These are phyloP conservation scores for Achroia grisella DNA, from an alignment of 1,140 invertebrate species.

Conservation along the genomic window DNA sequence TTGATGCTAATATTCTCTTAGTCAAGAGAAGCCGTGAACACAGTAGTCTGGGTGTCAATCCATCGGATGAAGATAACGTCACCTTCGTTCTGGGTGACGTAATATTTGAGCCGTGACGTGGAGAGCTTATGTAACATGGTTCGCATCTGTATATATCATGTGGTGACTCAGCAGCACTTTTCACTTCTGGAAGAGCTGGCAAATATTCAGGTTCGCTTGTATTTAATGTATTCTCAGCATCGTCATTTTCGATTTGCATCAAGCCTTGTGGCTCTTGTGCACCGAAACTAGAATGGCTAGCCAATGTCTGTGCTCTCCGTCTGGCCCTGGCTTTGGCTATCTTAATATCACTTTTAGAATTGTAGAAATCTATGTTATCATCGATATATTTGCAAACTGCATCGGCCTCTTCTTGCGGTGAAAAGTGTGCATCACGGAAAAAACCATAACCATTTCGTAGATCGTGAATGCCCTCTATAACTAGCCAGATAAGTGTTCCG, in stretches of 20 bases:
- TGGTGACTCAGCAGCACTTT: slow-evolving; percentile 17
- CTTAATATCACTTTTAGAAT: slow-evolving; percentile 28
- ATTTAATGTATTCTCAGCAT: slow-evolving; percentile 11
- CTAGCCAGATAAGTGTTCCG: slow-evolving; percentile 41
- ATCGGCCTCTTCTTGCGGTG: slow-evolving; percentile 42
- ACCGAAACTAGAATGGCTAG: slow-evolving; percentile 29
- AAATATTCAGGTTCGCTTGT: slow-evolving; percentile 27
- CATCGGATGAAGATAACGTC: slow-evolving; percentile 29
- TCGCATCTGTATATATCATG: slow-evolving; percentile 39
- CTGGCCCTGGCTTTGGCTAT: slow-evolving; percentile 39
- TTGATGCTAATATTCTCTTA: slow-evolving; percentile 22
- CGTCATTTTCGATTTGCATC: slow-evolving; percentile 20
- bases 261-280: slow-evolving; percentile 43
- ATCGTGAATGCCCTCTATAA: slow-evolving; percentile 48
- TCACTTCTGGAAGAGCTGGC: slow-evolving; percentile 33
- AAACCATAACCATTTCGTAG: slow-evolving; percentile 53
- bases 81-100: slow-evolving; percentile 21
- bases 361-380: slow-evolving; percentile 32
- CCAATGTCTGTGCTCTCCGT: slow-evolving; percentile 24
- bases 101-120: slow-evolving; percentile 28
- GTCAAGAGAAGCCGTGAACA: slow-evolving; percentile 38
- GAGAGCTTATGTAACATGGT: slow-evolving; percentile 41
- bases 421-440: slow-evolving; percentile 48
- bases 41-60: slow-evolving; percentile 28
- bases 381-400: slow-evolving; percentile 47